Evolutionary conservation across 2,113 vertebrate species (phyloP).

Genomic region (Corvus moneduloides): DNA sequence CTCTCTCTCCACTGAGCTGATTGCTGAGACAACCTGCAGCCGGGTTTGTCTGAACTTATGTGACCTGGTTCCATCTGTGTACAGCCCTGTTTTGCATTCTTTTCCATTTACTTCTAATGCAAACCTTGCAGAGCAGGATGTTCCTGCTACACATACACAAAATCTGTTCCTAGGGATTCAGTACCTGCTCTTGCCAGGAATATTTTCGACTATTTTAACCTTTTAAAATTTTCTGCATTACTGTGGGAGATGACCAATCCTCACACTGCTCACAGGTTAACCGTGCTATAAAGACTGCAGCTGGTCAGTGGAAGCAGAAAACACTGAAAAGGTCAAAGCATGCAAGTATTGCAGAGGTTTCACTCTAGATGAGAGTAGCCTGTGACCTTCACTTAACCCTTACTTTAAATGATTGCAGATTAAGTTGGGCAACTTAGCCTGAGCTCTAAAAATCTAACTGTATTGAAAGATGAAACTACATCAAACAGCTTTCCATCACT

Average conservation of each 20-base stretch:
- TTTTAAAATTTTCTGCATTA: slow-evolving; percentile 31
- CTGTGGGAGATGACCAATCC: slow-evolving; percentile 29
- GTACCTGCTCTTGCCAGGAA: slow-evolving; percentile 8
- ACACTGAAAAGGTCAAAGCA: slow-evolving; percentile 57
- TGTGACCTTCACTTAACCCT: slow-evolving; percentile 63
- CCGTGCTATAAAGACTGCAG: slow-evolving; percentile 15
- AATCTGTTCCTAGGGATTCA: slow-evolving; percentile 8
- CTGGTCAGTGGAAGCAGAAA: slow-evolving; percentile 46
- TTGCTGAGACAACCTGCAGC: background rate
- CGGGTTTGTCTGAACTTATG: background rate
- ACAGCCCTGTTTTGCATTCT: slow-evolving; percentile 3
- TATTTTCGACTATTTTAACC: slow-evolving; percentile 49
- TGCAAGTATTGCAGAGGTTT: slow-evolving; percentile 12
- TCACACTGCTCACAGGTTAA: slow-evolving; percentile 53
- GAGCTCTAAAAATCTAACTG: slow-evolving; percentile 42
- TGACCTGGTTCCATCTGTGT: background rate
- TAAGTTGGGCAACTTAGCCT: slow-evolving; percentile 26
- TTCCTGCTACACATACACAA: background rate
- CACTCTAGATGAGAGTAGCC: slow-evolving; percentile 49
- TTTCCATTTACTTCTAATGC: background rate
- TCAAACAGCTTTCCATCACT: slow-evolving; percentile 47
- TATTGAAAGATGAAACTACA: slow-evolving; percentile 39
- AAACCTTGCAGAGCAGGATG: slow-evolving; percentile 16
- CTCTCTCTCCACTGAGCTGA: background rate
- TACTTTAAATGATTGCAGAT: slow-evolving; percentile 59